A percentile compares a stretch with the other conserved stretches of the same genome.
Evolutionary conservation across 2,797 vertebrate species (phyloP).

Genomic region (Halcyon chelicuti): DNA sequence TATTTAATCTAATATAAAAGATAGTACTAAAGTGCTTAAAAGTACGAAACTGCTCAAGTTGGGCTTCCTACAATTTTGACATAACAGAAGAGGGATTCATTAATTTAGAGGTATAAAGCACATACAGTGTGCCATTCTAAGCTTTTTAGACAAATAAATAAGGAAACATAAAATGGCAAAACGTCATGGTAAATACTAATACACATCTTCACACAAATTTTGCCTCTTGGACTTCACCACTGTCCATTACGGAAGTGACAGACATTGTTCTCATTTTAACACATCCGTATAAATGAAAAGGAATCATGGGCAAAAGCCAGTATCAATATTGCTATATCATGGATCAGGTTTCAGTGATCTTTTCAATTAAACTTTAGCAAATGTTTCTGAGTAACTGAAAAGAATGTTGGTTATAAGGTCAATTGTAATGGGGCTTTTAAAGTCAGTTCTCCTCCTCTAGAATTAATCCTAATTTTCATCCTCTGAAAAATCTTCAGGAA

Average conservation of each 20-base stretch:
- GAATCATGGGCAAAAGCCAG: background rate
- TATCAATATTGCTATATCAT: background rate
- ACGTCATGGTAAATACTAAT: background rate
- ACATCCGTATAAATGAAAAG: background rate
- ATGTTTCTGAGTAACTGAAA: background rate
- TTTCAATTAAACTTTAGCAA: slow-evolving; percentile 7
- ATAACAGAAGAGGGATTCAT: background rate
- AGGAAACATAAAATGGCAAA: background rate
- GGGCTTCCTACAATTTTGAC: background rate
- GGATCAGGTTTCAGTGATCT: background rate
- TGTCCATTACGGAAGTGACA: background rate
- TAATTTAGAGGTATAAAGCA: too few relatives aligned
- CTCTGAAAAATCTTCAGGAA: slow-evolving; percentile 12
- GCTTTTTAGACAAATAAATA: background rate
- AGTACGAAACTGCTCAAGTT: background rate
- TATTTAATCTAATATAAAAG: background rate
- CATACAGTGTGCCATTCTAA: background rate
- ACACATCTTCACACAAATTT: background rate
- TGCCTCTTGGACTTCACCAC: background rate
- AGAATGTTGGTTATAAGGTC: background rate
- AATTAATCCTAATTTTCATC: slow-evolving; percentile 25
- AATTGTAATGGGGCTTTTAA: slow-evolving; percentile 17
- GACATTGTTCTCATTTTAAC: background rate
- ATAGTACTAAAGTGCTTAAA: background rate
- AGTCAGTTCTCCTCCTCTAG: background rate